Conservation (phyloP, 2,888 invertebrate species). For the Danaus chrysippus region DNA sequence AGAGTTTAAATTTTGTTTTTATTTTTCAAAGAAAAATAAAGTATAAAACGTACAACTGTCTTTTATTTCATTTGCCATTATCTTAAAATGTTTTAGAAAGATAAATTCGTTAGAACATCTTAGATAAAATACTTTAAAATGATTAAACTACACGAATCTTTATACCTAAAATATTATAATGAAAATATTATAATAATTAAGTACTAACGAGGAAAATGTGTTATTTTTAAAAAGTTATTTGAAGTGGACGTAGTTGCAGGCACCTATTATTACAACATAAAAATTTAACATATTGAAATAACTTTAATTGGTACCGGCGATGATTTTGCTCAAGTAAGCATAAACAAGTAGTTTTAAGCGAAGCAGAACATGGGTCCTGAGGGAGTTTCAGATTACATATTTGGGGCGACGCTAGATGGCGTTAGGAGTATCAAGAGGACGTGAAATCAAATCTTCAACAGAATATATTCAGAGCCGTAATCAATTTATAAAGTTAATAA, state of each 20-base stretch:
- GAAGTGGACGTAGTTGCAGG: no score
- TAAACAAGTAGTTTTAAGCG: not conserved
- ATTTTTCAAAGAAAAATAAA: conserved; percentile 75
- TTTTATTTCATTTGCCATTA: conserved; percentile 36
- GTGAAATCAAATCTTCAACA: not conserved
- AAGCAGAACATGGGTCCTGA: not conserved
- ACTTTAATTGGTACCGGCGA: no score
- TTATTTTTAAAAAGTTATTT: no score
- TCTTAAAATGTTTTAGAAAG: not conserved
- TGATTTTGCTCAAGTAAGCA: not conserved
- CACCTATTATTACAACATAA: no score
- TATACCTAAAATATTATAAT: no score
- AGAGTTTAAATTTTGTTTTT: conserved; percentile 76
- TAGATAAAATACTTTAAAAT: no score
- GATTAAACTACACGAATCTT: no score
- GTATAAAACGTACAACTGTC: conserved; percentile 41
- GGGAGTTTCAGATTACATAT: conserved; percentile 1
- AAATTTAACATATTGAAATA: no score
- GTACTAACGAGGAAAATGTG: no score
- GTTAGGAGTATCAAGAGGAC: not conserved
- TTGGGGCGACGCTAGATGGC: conserved; percentile 5
- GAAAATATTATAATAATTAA: no score
- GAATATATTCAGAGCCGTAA: not conserved
- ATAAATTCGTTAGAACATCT: not conserved
- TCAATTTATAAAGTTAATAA: not conserved